Conservation (phyloP, 2,113 vertebrate genomes). For the Patagioenas fasciata region DNA sequence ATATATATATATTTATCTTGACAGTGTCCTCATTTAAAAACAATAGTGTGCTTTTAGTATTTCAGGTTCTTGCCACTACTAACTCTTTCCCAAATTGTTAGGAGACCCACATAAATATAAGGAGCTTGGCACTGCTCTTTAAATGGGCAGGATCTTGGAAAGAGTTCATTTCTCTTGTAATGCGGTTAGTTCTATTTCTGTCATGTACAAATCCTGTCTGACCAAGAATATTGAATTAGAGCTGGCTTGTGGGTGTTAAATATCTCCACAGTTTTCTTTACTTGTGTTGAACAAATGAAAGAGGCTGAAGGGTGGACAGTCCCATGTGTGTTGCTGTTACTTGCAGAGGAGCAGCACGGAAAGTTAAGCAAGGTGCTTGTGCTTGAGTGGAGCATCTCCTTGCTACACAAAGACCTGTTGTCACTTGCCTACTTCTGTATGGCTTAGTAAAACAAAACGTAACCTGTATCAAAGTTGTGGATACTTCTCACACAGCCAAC, state of each 20-base stretch:
- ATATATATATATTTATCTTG: not conserved
- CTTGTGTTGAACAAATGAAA: not conserved
- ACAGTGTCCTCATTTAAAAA: not conserved
- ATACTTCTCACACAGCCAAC: not conserved
- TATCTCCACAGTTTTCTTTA: conserved; percentile 30
- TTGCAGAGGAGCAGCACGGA: not conserved
- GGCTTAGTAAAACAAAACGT: not conserved
- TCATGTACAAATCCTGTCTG: conserved; percentile 43
- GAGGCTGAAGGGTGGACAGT: not conserved
- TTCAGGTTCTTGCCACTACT: not conserved
- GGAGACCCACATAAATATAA: not conserved
- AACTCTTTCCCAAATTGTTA: not conserved
- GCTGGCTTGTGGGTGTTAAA: conserved; percentile 13
- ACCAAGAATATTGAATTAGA: conserved; percentile 50
- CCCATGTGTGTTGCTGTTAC: not conserved
- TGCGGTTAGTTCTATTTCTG: conserved; percentile 51
- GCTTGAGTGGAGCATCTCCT: not conserved
- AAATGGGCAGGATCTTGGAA: conserved; percentile 34
- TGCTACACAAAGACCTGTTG: not conserved
- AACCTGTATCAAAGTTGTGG: not conserved
- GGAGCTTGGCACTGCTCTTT: conserved; percentile 21
- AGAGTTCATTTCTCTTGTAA: conserved; percentile 32
- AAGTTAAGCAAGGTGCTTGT: not conserved
- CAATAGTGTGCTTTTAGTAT: not conserved
- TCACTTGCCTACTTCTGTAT: not conserved